Percentiles rank a stretch among this genome's conserved stretches.
Conservation (phyloP, 1,140 invertebrate genomes). For the Hyles euphorbiae region DNA sequence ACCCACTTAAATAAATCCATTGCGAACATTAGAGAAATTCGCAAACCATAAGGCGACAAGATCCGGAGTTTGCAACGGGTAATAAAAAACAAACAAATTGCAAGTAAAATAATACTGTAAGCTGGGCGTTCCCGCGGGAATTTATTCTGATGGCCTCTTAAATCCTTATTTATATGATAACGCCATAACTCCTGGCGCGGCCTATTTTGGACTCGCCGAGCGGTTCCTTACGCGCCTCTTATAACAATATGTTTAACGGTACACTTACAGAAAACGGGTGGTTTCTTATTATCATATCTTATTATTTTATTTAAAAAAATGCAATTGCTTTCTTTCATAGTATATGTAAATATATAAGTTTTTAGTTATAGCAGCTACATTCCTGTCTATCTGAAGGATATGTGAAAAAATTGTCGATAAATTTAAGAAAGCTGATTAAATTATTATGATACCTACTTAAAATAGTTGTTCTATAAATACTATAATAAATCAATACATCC, state of each 20-base stretch:
- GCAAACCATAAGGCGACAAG: not conserved
- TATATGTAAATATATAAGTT: too few species aligned
- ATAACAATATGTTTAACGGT: conserved; percentile 12
- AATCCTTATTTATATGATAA: conserved; percentile 70
- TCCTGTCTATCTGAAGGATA: too few species aligned
- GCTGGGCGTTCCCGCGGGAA: conserved; percentile 38
- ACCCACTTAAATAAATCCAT: not conserved
- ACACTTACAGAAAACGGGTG: not conserved
- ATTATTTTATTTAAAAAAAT: too few species aligned
- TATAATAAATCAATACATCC: too few species aligned
- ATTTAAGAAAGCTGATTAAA: too few species aligned
- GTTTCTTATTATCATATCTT: too few species aligned
- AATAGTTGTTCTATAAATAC: too few species aligned
- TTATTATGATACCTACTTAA: too few species aligned
- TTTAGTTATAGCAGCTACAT: too few species aligned
- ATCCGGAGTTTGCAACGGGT: conserved; percentile 10
- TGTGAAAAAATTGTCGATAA: too few species aligned
- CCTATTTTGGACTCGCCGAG: conserved; percentile 31
- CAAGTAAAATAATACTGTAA: conserved; percentile 60
- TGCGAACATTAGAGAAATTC: too few species aligned
- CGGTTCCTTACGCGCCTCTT: conserved; percentile 19
- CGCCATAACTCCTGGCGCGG: conserved; percentile 50
- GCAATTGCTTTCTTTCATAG: too few species aligned
- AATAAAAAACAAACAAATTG: conserved; percentile 57
- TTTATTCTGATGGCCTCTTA: conserved; percentile 57